Percentiles rank a stretch among this genome's conserved stretches.
Evolutionary conservation across 2,113 vertebrate species (phyloP).

Genomic region (Psettodes erumei): DNA sequence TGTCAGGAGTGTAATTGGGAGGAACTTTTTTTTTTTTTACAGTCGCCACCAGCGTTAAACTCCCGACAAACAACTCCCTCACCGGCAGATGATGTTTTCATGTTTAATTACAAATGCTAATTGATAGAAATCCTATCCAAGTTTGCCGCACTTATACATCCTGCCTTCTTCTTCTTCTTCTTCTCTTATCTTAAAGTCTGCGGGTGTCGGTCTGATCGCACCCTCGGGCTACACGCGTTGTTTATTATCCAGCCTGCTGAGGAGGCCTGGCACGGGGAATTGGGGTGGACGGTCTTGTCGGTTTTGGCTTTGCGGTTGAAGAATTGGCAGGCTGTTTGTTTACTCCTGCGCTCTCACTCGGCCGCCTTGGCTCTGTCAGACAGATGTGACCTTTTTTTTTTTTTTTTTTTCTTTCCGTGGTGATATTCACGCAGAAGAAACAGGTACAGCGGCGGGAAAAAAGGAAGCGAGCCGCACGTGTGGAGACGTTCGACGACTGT

Average conservation of each 20-base stretch:
- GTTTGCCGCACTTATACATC: conserved; percentile 2
- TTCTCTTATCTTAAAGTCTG: conserved; percentile 3
- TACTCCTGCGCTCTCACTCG: conserved; percentile 30
- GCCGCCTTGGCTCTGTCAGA: conserved; percentile 9
- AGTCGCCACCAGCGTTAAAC: conserved; percentile 5
- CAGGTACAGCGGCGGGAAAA: no score
- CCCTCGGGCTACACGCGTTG: conserved; percentile 28
- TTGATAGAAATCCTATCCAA: conserved; percentile 34
- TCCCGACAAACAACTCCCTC: conserved; percentile 31
- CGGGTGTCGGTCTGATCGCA: conserved; percentile 12
- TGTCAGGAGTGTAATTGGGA: no score
- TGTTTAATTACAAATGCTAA: conserved; percentile 54
- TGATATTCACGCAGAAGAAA: conserved; percentile 12
- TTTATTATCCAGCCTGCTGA: conserved; percentile 37
- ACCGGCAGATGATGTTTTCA: conserved; percentile 17
- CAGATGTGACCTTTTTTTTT: conserved; percentile 31
- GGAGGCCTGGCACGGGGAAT: conserved; percentile 25
- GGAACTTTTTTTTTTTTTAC: no score
- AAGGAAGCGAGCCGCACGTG: no score
- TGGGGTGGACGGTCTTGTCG: conserved; percentile 26
- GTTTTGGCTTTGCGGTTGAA: conserved; percentile 45
- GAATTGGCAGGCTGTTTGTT: conserved; percentile 53
- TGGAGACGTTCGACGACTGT: no score
- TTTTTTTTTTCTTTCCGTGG: no score
- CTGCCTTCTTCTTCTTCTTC: neutral